Conservation (phyloP, 2,797 vertebrate species). For the Poeciliopsis gracilis region DNA sequence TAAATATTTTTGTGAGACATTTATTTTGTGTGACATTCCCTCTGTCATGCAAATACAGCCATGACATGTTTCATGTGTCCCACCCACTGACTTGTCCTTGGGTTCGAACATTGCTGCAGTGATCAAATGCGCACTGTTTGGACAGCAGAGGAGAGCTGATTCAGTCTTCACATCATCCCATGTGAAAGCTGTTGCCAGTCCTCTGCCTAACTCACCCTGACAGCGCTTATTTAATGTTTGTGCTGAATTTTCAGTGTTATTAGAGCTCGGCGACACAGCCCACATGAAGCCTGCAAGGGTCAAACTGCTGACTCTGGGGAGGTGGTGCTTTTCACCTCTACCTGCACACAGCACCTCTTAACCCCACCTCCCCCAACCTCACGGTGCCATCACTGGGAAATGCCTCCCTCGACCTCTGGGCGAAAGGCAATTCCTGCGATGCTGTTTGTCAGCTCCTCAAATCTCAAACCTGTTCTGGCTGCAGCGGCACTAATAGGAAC, state of each 20-base stretch:
- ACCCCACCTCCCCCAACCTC: background rate
- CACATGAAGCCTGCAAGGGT: slow-evolving; percentile 43
- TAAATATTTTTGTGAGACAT: background rate
- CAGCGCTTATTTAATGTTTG: slow-evolving; percentile 58
- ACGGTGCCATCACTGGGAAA: slow-evolving; percentile 37
- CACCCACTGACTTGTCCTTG: slow-evolving; percentile 57
- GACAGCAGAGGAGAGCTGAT: slow-evolving; percentile 69
- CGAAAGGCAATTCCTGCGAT: slow-evolving; percentile 53
- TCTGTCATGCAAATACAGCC: slow-evolving; percentile 43
- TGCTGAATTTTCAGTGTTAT: slow-evolving; percentile 62
- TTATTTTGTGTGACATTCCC: background rate
- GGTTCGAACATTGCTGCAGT: slow-evolving; percentile 38
- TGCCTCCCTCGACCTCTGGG: slow-evolving; percentile 46
- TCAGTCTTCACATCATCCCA: slow-evolving; percentile 71
- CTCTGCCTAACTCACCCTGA: slow-evolving; percentile 61
- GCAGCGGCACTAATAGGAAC: slow-evolving; percentile 32
- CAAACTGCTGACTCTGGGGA: slow-evolving; percentile 55
- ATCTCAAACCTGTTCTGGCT: slow-evolving; percentile 49
- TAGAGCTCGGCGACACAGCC: slow-evolving; percentile 35
- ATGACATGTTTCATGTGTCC: slow-evolving; percentile 45
- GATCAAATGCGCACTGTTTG: slow-evolving; percentile 49
- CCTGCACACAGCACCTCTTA: slow-evolving; percentile 3
- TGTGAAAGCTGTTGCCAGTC: slow-evolving; percentile 65
- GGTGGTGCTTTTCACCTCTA: slow-evolving; percentile 33
- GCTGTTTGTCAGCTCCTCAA: slow-evolving; percentile 51